Base-by-base conservation (phyloP, 2,113 vertebrate genomes). In the Ploceus nigricollis region DNA sequence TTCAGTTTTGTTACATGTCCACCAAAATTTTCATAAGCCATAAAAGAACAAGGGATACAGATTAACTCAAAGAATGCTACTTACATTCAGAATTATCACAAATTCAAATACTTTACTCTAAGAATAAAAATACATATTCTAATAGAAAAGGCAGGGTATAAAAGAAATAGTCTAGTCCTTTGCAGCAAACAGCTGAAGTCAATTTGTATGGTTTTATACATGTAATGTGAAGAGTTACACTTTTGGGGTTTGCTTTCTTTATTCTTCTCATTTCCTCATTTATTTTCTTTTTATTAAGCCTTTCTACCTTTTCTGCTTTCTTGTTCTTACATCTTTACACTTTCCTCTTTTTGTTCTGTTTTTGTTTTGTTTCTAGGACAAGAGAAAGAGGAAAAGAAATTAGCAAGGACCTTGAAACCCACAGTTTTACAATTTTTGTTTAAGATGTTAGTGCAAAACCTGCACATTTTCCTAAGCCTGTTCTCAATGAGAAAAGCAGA, bases 1-100 rank as follows among this genome's bases (percentile, higher is more conserved):
- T 98, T 93, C 91, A 98, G 78, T 92, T 56, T 95, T 88, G 98
- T 98, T 56, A 64, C 23, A 3, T 97, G 97, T n/a, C 98, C 98
- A 90, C 98, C 98, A 87, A 98, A 98, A 96, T 98, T 98, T 96
- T 99, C 98, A 85, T 98, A 98, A 47, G 95, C 98, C 85, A 93
- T 95, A 30, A 97, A 98, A 96, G 56, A 87, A 45, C 28, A 57
- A 83, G 13, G 11, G 23, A 48, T 33, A 45, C 12, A 80, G 37
- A 66, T 66, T 17, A 47, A 53, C 2, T 3, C 13, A 63, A 13
- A 16, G 48, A 42, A 4, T 57, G 45, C 15, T 57, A 45, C 13
- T 19, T 82, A 28, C 8, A 37, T 54, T 57, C 19, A 45, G 70
- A 93, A 72, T 35, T 42, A 72, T 76, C 18, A 76, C 20, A 69